Evolutionary conservation across 2,113 vertebrate species (phyloP).

Genomic region (Rhodinocichla rosea): DNA sequence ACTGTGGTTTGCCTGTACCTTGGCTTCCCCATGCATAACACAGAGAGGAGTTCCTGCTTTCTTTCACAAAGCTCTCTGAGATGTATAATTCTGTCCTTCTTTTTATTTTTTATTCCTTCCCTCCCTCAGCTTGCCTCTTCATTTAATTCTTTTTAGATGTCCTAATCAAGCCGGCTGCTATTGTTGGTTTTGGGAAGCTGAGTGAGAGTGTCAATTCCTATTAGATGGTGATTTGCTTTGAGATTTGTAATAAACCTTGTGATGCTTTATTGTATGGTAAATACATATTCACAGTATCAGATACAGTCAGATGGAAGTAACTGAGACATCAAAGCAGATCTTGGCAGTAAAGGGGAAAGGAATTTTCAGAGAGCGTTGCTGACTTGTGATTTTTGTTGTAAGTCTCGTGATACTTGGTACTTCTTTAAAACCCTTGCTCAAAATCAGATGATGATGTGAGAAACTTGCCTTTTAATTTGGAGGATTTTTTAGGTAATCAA

Average conservation of each 20-base stretch:
- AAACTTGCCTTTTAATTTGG: not conserved
- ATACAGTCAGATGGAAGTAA: conserved; percentile 1
- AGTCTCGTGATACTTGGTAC: not conserved
- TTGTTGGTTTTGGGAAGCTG: not conserved
- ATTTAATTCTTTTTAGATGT: not conserved
- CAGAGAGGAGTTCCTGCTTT: not conserved
- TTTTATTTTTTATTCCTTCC: not conserved
- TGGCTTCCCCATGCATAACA: not conserved
- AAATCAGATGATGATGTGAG: conserved; percentile 7
- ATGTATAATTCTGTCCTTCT: not conserved
- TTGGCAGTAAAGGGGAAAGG: not conserved
- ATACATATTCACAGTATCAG: not conserved
- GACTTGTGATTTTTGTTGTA: not conserved
- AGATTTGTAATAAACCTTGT: conserved; percentile 1
- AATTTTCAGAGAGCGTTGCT: not conserved
- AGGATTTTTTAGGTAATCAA: not conserved
- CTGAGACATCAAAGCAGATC: conserved; percentile 6
- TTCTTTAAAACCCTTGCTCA: not conserved
- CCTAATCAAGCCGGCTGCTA: not conserved
- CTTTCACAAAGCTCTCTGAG: not conserved
- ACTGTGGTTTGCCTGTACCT: not conserved
- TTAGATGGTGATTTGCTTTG: not conserved
- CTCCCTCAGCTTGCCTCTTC: not conserved
- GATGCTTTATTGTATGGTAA: not conserved
- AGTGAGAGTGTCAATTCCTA: not conserved